Base-by-base conservation (phyloP, 2,888 invertebrate genomes). In the Amphipoea lucens region DNA sequence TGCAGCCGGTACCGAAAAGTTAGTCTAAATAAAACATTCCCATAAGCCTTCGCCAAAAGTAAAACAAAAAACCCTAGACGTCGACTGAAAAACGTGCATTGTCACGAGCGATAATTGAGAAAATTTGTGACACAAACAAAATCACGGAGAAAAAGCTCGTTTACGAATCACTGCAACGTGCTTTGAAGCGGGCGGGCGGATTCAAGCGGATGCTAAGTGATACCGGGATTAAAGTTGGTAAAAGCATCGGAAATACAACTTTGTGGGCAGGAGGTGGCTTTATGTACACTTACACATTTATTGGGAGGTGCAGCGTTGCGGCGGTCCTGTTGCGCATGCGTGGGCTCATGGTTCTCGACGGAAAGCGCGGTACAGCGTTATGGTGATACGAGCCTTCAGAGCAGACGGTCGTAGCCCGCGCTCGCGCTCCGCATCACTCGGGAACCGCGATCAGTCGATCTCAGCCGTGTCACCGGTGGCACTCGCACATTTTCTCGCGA, bases 271-370 rank as follows among this genome's bases (percentile, higher is more conserved):
- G 36, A 81, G 23, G 42, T 0, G n/a, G 29, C 29, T 77, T 17
- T 6, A 7, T 36, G 48, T 36, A 62, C 14, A 67, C 17, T 3
- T 82, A 57, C 62, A 54, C 51, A 54, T 68, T n/a, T 51, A 71
- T 40, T 54, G 77, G 67, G 48, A 45, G 82, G 77, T 82, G 71
- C 70, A 81, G 71, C 14, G 54, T 57, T 68, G 48, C 68, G 78
- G 36, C 78, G 57, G 14, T 42, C 48, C 48, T 51, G 42, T 40
- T 23, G 82, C 83, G 83, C 82, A 82, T 82, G 83, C 82, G 82
- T 42, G 48, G 7, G n/a, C 4, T 72, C 36, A 17, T 9, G 11
- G n/a, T 48, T 42, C 17, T 36, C 54, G 60, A 20, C 23, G 17
- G n/a, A 42, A 72, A 63, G 12, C 67, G 23, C 29, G 23, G 23